These are phyloP conservation scores for Blastobasis adustella DNA, from an alignment of 2,888 invertebrate genomes.

Conservation along the genomic window DNA sequence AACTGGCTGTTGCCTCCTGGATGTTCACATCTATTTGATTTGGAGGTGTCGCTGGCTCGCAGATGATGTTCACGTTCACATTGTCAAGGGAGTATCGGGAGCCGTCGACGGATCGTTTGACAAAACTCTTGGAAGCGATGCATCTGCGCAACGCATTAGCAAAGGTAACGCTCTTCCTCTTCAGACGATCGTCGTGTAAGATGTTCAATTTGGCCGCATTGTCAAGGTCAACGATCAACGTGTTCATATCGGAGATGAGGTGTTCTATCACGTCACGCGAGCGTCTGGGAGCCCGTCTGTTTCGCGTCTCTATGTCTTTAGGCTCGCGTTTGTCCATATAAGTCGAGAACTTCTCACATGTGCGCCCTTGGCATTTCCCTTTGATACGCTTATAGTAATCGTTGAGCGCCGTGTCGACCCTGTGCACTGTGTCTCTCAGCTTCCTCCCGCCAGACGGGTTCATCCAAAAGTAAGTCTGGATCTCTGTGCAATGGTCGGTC, in stretches of 20 bases:
- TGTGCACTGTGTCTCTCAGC: slow-evolving; percentile 42
- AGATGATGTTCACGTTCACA: slow-evolving; percentile 51
- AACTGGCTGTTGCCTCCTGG: too few species aligned
- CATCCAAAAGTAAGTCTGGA: slow-evolving; percentile 55
- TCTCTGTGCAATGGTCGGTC: slow-evolving; percentile 54
- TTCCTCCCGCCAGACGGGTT: slow-evolving; percentile 52
- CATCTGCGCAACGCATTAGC: slow-evolving; percentile 22
- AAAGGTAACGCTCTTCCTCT: slow-evolving; percentile 20
- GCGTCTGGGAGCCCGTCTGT: not conserved
- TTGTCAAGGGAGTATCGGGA: slow-evolving; percentile 43
- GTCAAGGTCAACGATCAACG: slow-evolving; percentile 26
- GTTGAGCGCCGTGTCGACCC: slow-evolving; percentile 38
- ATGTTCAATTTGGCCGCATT: slow-evolving; percentile 18
- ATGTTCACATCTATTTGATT: not conserved
- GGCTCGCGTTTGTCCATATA: slow-evolving; percentile 38
- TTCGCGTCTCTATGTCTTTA: slow-evolving; percentile 4
- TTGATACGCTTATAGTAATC: slow-evolving; percentile 51
- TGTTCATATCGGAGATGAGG: slow-evolving; percentile 19
- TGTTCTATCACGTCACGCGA: slow-evolving; percentile 6
- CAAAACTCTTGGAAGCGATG: slow-evolving; percentile 11
- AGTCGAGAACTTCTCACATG: slow-evolving; percentile 39
- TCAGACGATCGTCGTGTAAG: slow-evolving; percentile 21
- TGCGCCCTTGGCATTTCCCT: slow-evolving; percentile 47
- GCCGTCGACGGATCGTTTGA: slow-evolving; percentile 8
- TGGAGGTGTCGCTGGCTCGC: slow-evolving; percentile 21